Evolutionary conservation across 1,140 invertebrate genomes (phyloP).

Genomic region (Anoplolepis gracilipes): DNA sequence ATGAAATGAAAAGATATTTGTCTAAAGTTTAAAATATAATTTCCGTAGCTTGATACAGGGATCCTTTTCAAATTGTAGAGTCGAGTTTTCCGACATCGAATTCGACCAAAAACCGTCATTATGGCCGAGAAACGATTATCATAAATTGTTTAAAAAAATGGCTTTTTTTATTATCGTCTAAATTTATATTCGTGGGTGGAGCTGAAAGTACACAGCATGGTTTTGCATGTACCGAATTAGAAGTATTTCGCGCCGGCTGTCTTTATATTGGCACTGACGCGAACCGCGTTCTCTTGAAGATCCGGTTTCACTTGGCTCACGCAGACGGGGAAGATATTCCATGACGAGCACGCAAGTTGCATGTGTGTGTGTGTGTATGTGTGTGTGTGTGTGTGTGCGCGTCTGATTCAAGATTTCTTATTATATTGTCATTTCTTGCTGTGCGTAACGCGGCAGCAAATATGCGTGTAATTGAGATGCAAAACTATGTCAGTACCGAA

Average conservation of each 20-base stretch:
- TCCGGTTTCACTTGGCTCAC: conserved; percentile 73
- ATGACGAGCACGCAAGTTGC: background rate
- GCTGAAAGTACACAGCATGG: background rate
- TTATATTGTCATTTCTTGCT: conserved; percentile 44
- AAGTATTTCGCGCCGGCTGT: conserved; percentile 55
- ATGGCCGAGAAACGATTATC: background rate
- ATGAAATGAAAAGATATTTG: no score
- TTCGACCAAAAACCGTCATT: background rate
- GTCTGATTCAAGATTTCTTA: conserved; percentile 45
- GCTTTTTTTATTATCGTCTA: background rate
- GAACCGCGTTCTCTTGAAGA: conserved; percentile 50
- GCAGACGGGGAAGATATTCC: conserved; percentile 61
- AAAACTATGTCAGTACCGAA: background rate
- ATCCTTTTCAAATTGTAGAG: background rate
- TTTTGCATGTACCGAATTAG: conserved; percentile 44
- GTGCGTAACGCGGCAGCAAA: background rate
- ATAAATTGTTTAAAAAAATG: background rate
- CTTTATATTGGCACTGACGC: conserved; percentile 63
- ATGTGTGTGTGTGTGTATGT: no score
- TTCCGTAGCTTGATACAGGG: background rate
- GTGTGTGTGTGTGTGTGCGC: no score
- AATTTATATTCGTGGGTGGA: conserved; percentile 25
- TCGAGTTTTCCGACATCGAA: background rate
- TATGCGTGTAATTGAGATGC: background rate
- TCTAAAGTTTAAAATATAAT: no score